Percentiles rank a stretch among this genome's conserved stretches.
Evolutionary conservation across 2,888 invertebrate species (phyloP).

Genomic region (Phyllotreta striolata): DNA sequence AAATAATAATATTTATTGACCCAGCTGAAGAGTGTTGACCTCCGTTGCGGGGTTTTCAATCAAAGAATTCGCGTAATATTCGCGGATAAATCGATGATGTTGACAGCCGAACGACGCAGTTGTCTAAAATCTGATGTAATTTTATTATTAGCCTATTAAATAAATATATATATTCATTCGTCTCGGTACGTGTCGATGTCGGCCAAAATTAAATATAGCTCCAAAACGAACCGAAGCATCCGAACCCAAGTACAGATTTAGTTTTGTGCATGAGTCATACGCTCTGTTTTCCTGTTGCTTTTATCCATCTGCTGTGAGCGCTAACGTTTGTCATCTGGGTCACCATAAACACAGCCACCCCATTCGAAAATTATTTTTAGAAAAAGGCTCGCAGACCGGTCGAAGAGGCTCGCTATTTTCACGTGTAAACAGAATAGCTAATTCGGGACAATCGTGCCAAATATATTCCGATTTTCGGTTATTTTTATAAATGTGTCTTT

Average conservation of each 20-base stretch:
- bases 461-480: conserved; percentile 17
- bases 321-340: conserved; percentile 45
- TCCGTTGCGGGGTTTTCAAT: conserved; percentile 19
- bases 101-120: too few species aligned
- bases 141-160: not conserved
- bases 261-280: conserved; percentile 46
- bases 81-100: too few species aligned
- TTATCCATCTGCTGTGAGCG: conserved; percentile 38
- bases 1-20: conserved; percentile 21
- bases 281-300: conserved; percentile 46
- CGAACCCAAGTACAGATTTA: conserved; percentile 44
- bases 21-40: conserved; percentile 38
- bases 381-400: conserved; percentile 25
- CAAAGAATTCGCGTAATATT: not conserved
- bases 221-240: conserved; percentile 45
- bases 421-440: conserved; percentile 24
- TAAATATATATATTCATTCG: not conserved
- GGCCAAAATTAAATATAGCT: conserved; percentile 30
- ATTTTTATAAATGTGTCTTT: conserved; percentile 18
- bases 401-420: conserved; percentile 23
- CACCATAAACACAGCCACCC: conserved; percentile 41
- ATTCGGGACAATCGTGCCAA: conserved; percentile 18
- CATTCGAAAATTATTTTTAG: conserved; percentile 42
- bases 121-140: too few species aligned
- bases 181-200: not conserved